phyloP scores from a whole-genome alignment of 1,140 invertebrate genomes.

The Drosophila virilis region DNA sequence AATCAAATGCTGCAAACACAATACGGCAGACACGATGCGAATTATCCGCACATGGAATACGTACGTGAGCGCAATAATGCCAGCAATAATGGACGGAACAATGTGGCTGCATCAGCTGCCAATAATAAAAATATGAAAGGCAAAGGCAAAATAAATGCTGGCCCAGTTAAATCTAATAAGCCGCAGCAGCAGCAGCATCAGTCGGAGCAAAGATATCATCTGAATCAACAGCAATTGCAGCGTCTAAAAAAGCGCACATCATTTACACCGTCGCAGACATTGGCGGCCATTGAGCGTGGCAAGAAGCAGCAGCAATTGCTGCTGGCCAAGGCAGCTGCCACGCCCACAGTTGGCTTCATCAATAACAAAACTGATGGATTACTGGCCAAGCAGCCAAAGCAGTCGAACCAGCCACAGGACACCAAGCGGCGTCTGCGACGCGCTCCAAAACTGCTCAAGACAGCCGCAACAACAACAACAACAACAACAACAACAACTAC shows the following conservation, averaged over 20 bases:
- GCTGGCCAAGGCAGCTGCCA: constrained; percentile 32
- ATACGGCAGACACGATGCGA: constrained; percentile 83
- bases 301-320: constrained; percentile 50
- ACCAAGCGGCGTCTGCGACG: constrained; percentile 61
- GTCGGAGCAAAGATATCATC: constrained; percentile 40
- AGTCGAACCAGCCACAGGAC: constrained; percentile 37
- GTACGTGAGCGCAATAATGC: constrained; percentile 82
- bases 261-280: constrained; percentile 80
- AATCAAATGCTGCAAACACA: constrained; percentile 83
- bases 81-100: constrained; percentile 35
- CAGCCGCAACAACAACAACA: constrained; percentile 37
- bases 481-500: constrained; percentile 42
- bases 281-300: constrained; percentile 71
- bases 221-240: constrained; percentile 76
- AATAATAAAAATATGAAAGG: constrained; percentile 69
- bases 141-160: constrained; percentile 52
- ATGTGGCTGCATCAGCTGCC: constrained; percentile 40
- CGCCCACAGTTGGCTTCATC: constrained; percentile 56
- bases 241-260: constrained; percentile 81
- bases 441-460: constrained; percentile 38
- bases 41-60: constrained; percentile 84
- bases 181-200: constrained; percentile 38
- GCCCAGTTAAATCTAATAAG: constrained; percentile 75
- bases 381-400: constrained; percentile 46
- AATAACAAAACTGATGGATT: constrained; percentile 83